A percentile compares a stretch with the other conserved stretches of the same genome.
Evolutionary conservation across 2,797 vertebrate genomes (phyloP).

Genomic region (Trachops cirrhosus): DNA sequence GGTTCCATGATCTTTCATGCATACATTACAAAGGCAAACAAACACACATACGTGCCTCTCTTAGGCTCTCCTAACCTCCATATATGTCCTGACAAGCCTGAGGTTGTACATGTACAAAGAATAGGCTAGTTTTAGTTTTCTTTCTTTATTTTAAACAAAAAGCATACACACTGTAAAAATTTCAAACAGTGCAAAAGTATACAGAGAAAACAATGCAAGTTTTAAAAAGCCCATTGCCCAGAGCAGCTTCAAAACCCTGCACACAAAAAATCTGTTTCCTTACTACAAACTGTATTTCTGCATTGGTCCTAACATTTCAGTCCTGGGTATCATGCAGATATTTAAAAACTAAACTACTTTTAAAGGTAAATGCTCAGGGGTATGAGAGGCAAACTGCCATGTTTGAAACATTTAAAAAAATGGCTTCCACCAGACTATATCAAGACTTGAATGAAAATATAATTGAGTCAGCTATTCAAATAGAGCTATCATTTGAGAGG

Average conservation of each 20-base stretch:
- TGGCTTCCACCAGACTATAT: background rate
- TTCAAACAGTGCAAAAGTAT: background rate
- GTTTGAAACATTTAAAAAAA: background rate
- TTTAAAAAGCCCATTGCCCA: background rate
- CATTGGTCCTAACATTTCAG: background rate
- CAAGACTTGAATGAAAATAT: background rate
- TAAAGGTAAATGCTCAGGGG: background rate
- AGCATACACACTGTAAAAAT: background rate
- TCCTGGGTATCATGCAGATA: background rate
- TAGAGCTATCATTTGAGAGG: background rate
- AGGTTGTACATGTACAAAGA: background rate
- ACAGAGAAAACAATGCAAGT: background rate
- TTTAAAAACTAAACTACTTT: constrained; percentile 35
- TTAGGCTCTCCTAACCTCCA: background rate
- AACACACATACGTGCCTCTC: background rate
- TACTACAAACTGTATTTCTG: background rate
- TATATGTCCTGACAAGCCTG: background rate
- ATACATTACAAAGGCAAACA: background rate
- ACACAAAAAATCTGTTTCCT: background rate
- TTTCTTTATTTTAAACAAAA: constrained; percentile 30
- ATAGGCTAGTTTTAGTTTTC: background rate
- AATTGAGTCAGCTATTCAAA: background rate
- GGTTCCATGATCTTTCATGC: background rate
- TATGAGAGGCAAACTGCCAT: background rate
- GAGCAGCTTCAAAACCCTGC: background rate